Evolutionary conservation across 2,888 invertebrate species (phyloP), one percentile per base, ranked within the genome.

Genomic region (Kryphioiulus occultus): DNA sequence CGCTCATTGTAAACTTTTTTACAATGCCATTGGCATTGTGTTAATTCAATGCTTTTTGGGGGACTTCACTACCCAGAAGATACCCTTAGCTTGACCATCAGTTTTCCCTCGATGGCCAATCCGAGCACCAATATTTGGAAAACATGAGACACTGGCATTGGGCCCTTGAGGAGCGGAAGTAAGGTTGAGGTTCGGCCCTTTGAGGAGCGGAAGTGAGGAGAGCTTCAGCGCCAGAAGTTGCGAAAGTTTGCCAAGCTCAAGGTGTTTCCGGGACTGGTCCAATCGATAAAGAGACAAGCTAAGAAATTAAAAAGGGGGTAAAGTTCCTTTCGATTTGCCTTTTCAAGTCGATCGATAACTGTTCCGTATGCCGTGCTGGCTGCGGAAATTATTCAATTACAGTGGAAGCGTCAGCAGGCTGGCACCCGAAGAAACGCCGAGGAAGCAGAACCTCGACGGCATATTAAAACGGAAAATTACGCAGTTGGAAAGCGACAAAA

Each of bases 341-440:
- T 17, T 53, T 53, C 19, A 15, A 17, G 53, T 4, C 53, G 53
- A 53, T 53, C 53, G 53, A 53, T 53, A 53, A 53, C 19, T 53
- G 53, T 53, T 53, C 19, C 53, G 53, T 53, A 53, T 53, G 53
- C 53, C 53, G 53, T 17, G 19, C 53, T 53, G 17, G 53, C 53
- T 53, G 53, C 53, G 53, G 53, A 53, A 53, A 53, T 53, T 53
- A 53, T 53, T 53, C 53, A 53, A 53, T 53, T 53, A 53, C 53
- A 15, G 53, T 53, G 53, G 53, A 53, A 53, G 53, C 53, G 53
- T 53, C 53, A 53, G 53, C 53, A 53, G 19, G 53, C 53, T 53
- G 53, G 53, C 53, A 53, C 19, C 53, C 53, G 53, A 53, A 42
- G 15, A 42, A 42, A 42, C 42, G 42, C 42, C 42, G 42, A 9